Evolutionary conservation across 2,797 vertebrate genomes (phyloP).

Genomic region (Enteromius trimaculatus): DNA sequence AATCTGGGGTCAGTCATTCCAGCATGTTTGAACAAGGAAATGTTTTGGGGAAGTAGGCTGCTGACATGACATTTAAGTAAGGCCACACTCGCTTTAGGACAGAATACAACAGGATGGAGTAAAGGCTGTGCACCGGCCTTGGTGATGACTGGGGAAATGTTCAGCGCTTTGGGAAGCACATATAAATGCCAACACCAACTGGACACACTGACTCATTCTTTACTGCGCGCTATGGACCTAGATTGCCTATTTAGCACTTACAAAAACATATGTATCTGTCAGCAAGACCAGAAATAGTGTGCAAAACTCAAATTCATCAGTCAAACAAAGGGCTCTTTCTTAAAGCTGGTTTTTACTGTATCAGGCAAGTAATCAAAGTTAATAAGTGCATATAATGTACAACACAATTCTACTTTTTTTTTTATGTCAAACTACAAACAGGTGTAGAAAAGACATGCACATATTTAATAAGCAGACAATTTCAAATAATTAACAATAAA

Average conservation of each 20-base stretch:
- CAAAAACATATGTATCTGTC: conserved; percentile 53
- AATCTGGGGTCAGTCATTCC: conserved; percentile 66
- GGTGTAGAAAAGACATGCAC: background rate
- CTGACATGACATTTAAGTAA: conserved; percentile 74
- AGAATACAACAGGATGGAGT: conserved; percentile 76
- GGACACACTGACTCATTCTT: conserved; percentile 58
- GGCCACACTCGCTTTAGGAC: conserved; percentile 64
- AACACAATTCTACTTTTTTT: background rate
- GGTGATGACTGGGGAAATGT: conserved; percentile 71
- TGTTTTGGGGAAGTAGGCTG: conserved; percentile 79
- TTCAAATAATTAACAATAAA: background rate
- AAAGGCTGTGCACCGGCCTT: conserved; percentile 63
- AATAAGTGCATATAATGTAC: background rate
- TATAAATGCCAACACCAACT: conserved; percentile 56
- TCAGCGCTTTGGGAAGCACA: conserved; percentile 57
- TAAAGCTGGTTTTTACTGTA: conserved; percentile 17
- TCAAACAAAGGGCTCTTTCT: conserved; percentile 41
- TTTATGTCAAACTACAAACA: background rate
- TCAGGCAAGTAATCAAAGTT: conserved; percentile 9
- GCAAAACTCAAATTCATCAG: conserved; percentile 47
- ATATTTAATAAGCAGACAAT: background rate
- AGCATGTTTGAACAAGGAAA: conserved; percentile 62
- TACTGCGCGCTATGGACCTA: conserved; percentile 50
- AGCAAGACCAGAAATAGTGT: conserved; percentile 50
- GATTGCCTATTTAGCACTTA: conserved; percentile 51